Evolutionary conservation across 2,113 vertebrate species (phyloP), one percentile per base, ranked within the genome.

Genomic region (Hemicordylus capensis): DNA sequence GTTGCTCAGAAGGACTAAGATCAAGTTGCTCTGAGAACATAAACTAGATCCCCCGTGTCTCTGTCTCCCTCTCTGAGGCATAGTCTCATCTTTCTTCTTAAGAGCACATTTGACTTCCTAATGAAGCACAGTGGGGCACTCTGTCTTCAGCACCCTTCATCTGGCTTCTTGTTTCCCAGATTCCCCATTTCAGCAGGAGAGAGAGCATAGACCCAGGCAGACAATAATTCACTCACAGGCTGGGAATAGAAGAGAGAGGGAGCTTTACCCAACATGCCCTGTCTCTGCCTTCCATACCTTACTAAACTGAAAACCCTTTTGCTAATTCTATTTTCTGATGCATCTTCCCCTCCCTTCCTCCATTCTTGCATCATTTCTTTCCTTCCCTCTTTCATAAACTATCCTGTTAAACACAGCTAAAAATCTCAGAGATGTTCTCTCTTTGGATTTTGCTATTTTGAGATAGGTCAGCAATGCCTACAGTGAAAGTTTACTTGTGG

Each of bases 61-160:
- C 90, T n/a, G n/a, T 1, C 69, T 8, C 19, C 63, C 0, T 61
- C 85, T 90, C 92, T 81, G 80, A 37, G 1, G 20, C 15, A 3
- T 69, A 64, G 9, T 91, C 89, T 95, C 94, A 91, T 92, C 91
- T 95, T 95, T 94, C 94, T 89, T 90, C 84, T 85, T 58, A 88
- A 77, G 15, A 92, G 90, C 39, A 0, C 79, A 69, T 91, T 83
- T 0, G n/a, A 44, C 46, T 76, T 85, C 89, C 87, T 92, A 93
- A 93, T 93, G 92, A 91, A 91, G 90, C 89, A 80, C 48, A 0
- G 56, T 63, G 90, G 85, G 89, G 83, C 84, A 73, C 66, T 83
- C 75, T 66, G 76, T 79, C 86, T 89, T 73, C 51, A 28, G 72
- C 17, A 2, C 64, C 34, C 19, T 0, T 81, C 67, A 72, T 72